Percentiles rank a stretch among this genome's conserved stretches.
Evolutionary conservation across 1,140 invertebrate genomes (phyloP).

Genomic region (Zaprionus kolodkinae): DNA sequence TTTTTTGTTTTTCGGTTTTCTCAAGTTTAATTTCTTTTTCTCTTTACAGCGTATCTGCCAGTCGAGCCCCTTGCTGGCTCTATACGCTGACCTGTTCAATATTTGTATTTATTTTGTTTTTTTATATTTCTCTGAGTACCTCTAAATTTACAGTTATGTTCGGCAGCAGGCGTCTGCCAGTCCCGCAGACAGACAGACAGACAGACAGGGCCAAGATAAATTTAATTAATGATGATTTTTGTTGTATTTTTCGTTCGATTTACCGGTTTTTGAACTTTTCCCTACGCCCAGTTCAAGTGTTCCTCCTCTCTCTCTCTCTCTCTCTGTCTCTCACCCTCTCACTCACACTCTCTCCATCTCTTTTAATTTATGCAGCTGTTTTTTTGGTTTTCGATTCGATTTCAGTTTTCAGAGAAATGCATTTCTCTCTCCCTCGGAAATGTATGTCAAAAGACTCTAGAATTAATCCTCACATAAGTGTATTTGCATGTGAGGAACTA

Average conservation of each 20-base stretch:
- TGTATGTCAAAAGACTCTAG: constrained; percentile 49
- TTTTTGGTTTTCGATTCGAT: constrained; percentile 33
- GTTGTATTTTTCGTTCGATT: constrained; percentile 55
- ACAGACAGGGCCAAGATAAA: constrained; percentile 50
- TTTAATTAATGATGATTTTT: constrained; percentile 63
- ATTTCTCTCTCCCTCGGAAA: constrained; percentile 46
- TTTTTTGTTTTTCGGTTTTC: neutral
- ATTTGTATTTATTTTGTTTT: neutral
- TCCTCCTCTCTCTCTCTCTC: constrained; percentile 9
- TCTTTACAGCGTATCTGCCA: neutral
- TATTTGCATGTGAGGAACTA: constrained; percentile 18
- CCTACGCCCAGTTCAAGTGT: constrained; percentile 43
- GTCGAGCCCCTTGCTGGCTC: neutral
- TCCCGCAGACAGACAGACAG: neutral
- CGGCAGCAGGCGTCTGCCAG: constrained; percentile 7
- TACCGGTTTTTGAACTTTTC: constrained; percentile 75
- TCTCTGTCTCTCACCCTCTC: constrained; percentile 13
- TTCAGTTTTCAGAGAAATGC: constrained; percentile 55
- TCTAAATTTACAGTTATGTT: constrained; percentile 54
- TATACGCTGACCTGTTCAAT: neutral
- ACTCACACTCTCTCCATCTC: constrained; percentile 24
- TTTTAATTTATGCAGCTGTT: constrained; percentile 60
- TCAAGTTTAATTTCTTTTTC: no score
- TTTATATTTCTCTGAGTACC: neutral
- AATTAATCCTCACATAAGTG: constrained; percentile 47